Base-by-base conservation (phyloP, 1,140 invertebrate genomes). In the Pogonognathellus flavescens region DNA sequence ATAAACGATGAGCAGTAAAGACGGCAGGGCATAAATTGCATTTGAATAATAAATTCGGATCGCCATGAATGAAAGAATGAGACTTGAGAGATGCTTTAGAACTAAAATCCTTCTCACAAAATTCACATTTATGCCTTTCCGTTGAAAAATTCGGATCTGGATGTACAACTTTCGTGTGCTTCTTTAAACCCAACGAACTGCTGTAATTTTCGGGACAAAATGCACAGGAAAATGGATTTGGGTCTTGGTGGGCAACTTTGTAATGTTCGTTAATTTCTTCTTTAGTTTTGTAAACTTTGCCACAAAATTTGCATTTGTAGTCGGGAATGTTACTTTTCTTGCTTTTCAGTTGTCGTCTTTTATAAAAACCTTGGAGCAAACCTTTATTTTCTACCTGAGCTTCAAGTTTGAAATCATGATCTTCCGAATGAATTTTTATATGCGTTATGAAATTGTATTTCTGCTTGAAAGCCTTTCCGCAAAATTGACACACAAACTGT, bases 161-260 rank as follows among this genome's bases (percentile, higher is more conserved):
- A 41, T 72, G 66, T 0, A n/a, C 0, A 11, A 41, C 16, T 49
- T 0, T 41, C 31, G n/a, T 72, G 66, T 72, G 66, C 31, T n/a
- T 31, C 14, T 41, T 72, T 14, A 72, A n/a, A 41, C 41, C 31
- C 7, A 41, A 14, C 16, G 66, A 72, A 72, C 41, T 72, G 4
- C 25, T 72, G 22, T 25, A 49, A 7, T 16, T 14, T n/a, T 72
- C 66, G 9, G 11, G 0, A 49, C 66, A 72, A 16, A 72, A 72
- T 41, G 31, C 66, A n/a, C 66, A 72, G 3, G 31, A 72, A 72
- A 72, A 70, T 2, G 66, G 66, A 72, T 72, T 72, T 0, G 66
- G 31, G 14, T 31, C 66, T 72, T 16, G 13, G 6, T 72, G 66
- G 7, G 66, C 11, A 7, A 6, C 11, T 13, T 6, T 5, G 11